Conservation (phyloP, 2,113 vertebrate species). For the Fulica atra region DNA sequence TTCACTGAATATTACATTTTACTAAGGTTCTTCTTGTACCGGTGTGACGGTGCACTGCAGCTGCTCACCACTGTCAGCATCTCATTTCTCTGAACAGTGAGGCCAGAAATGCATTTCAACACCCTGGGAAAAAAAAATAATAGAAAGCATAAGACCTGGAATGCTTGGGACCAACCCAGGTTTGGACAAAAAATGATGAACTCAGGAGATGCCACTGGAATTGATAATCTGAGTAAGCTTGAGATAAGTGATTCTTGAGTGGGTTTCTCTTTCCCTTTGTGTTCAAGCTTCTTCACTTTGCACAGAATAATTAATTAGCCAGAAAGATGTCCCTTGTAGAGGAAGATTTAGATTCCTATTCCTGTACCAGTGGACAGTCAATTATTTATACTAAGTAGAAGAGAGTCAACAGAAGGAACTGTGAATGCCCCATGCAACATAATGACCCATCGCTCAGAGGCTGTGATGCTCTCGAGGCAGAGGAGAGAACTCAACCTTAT, state of each 20-base stretch:
- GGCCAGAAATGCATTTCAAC: not conserved
- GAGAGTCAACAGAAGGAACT: not conserved
- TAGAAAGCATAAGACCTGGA: not conserved
- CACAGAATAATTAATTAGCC: not conserved
- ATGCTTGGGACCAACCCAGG: not conserved
- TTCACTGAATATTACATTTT: not conserved
- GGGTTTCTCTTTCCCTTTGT: not conserved
- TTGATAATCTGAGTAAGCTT: not conserved
- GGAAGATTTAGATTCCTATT: not conserved
- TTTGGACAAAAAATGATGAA: not conserved
- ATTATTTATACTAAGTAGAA: slow-evolving; percentile 34
- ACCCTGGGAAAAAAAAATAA: not conserved
- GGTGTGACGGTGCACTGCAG: not conserved
- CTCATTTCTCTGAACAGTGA: not conserved
- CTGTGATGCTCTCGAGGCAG: not conserved
- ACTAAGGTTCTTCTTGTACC: not conserved
- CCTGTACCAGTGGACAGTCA: not conserved
- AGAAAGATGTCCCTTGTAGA: not conserved
- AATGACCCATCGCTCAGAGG: not conserved
- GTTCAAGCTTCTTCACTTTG: not conserved
- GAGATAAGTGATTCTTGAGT: not conserved
- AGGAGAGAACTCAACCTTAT: not conserved
- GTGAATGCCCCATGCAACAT: not conserved
- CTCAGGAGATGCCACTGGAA: not conserved
- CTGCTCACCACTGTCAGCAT: not conserved